Evolutionary conservation across 2,888 invertebrate species (phyloP).

Genomic region (Orthonevra nobilis): DNA sequence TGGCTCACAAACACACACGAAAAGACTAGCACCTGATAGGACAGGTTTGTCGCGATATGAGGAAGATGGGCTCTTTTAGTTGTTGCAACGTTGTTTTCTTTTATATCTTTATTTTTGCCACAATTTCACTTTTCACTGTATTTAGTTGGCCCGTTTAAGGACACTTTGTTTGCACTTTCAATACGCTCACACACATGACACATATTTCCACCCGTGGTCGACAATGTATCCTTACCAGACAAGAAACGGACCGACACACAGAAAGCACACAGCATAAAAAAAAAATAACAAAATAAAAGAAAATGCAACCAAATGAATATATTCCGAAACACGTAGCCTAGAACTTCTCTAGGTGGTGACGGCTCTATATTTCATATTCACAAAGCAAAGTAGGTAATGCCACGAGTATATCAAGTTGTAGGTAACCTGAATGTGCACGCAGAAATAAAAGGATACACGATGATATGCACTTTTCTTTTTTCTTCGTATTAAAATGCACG

Average conservation of each 20-base stretch:
- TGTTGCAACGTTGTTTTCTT: too few relatives aligned
- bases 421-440: conserved; percentile 38
- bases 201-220: neutral
- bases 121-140: conserved; percentile 42
- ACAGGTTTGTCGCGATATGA: too few relatives aligned
- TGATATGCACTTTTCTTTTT: conserved; percentile 46
- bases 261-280: neutral
- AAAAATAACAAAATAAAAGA: neutral
- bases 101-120: neutral
- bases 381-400: conserved; percentile 58
- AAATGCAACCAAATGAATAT: too few relatives aligned
- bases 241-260: neutral
- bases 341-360: conserved; percentile 61
- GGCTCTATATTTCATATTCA: conserved; percentile 58
- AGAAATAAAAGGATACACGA: conserved; percentile 9
- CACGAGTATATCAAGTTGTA: too few relatives aligned
- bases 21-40: neutral
- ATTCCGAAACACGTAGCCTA: conserved; percentile 69
- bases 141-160: conserved; percentile 17
- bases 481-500: conserved; percentile 37
- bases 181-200: conserved; percentile 9
- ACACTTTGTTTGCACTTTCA: conserved; percentile 26
- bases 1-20: neutral
- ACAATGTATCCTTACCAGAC: conserved; percentile 43
- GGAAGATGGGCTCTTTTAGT: neutral